Evolutionary conservation across 2,888 invertebrate genomes (phyloP).

Genomic region (Machimus atricapillus): DNA sequence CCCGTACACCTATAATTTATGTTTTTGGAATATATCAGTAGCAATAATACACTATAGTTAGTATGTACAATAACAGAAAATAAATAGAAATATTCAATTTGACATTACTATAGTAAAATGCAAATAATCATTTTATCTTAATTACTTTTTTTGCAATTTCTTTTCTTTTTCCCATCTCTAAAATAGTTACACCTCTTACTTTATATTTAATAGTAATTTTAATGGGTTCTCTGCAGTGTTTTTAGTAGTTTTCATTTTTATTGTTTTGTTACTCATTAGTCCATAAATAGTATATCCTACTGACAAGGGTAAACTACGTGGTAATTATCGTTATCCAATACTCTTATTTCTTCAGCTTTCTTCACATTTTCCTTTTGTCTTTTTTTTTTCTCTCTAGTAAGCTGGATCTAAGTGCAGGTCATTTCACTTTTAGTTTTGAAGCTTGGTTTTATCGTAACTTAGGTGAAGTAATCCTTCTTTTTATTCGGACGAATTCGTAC

Average conservation of each 20-base stretch:
- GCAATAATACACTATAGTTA: constrained; percentile 24
- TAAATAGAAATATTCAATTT: constrained; percentile 33
- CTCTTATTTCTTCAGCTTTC: neutral
- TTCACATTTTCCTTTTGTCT: neutral
- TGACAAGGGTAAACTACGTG: constrained; percentile 24
- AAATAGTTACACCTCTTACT: constrained; percentile 30
- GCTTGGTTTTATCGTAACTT: neutral
- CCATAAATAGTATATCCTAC: constrained; percentile 8
- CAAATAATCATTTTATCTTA: constrained; percentile 6
- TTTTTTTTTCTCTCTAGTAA: neutral
- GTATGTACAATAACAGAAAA: constrained; percentile 35
- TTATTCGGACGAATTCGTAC: constrained; percentile 28
- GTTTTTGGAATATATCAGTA: constrained; percentile 27
- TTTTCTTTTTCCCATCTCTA: neutral
- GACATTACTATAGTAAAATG: constrained; percentile 24
- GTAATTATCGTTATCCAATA: constrained; percentile 9
- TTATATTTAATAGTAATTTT: constrained; percentile 11
- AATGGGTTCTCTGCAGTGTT: neutral
- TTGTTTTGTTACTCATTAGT: constrained; percentile 24
- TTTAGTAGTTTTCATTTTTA: constrained; percentile 18
- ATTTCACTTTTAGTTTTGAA: neutral
- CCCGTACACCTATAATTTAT: constrained; percentile 25
- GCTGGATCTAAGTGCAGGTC: neutral
- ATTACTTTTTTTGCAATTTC: neutral
- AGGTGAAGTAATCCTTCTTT: neutral